phyloP scores from a whole-genome alignment of 2,113 vertebrate species.

The Pterophyllum scalare region DNA sequence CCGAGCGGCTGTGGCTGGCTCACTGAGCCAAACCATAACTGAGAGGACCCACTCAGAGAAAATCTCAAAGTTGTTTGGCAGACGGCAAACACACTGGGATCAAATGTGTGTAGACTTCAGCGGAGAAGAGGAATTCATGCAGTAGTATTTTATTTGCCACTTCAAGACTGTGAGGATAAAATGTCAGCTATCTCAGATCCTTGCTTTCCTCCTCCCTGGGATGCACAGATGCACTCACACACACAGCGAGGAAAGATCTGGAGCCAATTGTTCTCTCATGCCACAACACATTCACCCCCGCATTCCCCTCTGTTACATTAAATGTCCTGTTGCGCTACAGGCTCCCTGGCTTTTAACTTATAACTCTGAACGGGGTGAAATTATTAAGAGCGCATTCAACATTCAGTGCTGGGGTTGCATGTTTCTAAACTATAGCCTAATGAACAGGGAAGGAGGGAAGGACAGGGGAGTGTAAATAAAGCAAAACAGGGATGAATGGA shows the following conservation, averaged over 20 bases:
- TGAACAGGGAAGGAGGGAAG: background rate
- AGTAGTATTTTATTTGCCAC: conserved; percentile 42
- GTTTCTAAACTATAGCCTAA: conserved; percentile 8
- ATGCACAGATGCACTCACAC: conserved; percentile 5
- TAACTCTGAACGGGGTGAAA: conserved; percentile 1
- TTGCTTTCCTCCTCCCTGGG: background rate
- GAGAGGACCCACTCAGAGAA: conserved; percentile 59
- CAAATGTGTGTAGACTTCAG: conserved; percentile 39
- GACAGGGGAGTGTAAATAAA: background rate
- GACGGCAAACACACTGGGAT: conserved; percentile 29
- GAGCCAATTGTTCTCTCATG: conserved; percentile 52
- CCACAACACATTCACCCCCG: conserved; percentile 22
- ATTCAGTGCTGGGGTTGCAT: conserved; percentile 33
- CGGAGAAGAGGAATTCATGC: conserved; percentile 32
- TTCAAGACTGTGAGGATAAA: conserved; percentile 44
- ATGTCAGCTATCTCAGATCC: conserved; percentile 31
- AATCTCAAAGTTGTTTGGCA: conserved; percentile 52
- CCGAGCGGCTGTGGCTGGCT: conserved; percentile 22
- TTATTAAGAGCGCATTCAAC: conserved; percentile 49
- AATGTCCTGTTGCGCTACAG: conserved; percentile 55
- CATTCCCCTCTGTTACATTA: conserved; percentile 22
- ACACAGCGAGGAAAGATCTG: conserved; percentile 30
- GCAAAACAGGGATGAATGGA: background rate
- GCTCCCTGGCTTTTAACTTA: conserved; percentile 36
- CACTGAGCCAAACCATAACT: conserved; percentile 63